Evolutionary conservation across 2,888 invertebrate genomes (phyloP), one percentile per base, ranked within the genome.

Genomic region (Trilocha varians): DNA sequence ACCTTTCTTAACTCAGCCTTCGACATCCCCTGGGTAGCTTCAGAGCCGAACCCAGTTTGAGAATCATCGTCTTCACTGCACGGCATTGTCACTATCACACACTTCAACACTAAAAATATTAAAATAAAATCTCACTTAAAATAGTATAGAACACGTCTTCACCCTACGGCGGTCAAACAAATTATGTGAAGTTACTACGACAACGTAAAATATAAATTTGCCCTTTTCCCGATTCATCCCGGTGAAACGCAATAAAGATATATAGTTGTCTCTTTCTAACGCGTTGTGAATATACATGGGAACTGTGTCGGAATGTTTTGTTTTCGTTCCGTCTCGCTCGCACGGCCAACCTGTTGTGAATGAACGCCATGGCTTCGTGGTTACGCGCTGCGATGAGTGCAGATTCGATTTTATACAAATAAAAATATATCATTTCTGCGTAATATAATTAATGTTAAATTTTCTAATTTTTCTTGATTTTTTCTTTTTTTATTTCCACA

Each of bases 1-100:
- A 91, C 91, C 88, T 91, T 90, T 70, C 92, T 80, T 44, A 91
- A 75, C 63, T 91, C 91, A 1, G 91, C 91, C 62, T 91, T 91
- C 1, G 91, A 89, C 87, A 91, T 82, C 44, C 88, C 88, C 4
- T 87, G 76, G 35, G 73, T 72, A n/a, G 87, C 64, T 48, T 90
- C 89, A 32, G 82, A 78, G 16, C 65, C 59, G 48, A 78, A 85
- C 47, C 82, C 84, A 36, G 72, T 75, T 48, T 83, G 84, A 36
- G 85, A 84, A 46, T 89, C 89, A 54, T 86, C 90, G 65, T 89
- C 89, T 50, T 89, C 90, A 74, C 89, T 90, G 57, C 87, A 88
- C 57, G 88, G 89, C 90, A 90, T 90, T 34, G 39, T 42, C n/a
- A 25, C 43, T 46, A 34, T 34, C 35, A 5, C 34, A 42, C 46